Base-by-base conservation (phyloP, 2,797 vertebrate genomes). In the Mormyrops attenuatus region DNA sequence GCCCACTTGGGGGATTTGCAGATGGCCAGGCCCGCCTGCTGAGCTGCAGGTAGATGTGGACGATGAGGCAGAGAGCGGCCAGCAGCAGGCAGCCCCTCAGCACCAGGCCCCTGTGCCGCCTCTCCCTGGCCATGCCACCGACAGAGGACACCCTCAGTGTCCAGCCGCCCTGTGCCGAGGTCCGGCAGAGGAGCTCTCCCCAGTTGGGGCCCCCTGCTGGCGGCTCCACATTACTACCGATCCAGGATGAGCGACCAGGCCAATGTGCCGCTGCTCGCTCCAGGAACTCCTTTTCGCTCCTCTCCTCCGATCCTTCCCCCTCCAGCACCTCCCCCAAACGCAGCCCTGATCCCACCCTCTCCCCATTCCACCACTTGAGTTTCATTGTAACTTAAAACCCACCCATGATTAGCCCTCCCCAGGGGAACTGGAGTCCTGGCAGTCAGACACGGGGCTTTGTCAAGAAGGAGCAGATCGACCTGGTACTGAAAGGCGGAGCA, bases 1-100 rank as follows among this genome's bases (percentile, higher is more conserved):
- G 4, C 41, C n/a, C 17, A 15, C 34, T 2, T 11, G 13, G 53
- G 41, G 49, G 26, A 44, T 26, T n/a, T 9, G n/a, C n/a, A 17
- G 53, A 3, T 0, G 55, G 15, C 55, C 13, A 26, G 5, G 41
- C 38, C 69, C n/a, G 0, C 52, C 89, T 90, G 5, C 85, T n/a
- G n/a, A 90, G 88, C 69, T 95, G 95, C 89, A 96, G 91, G 92
- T 95, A 96, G 82, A 97, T 92, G 89, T 97, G 96, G 85, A 96
- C 91, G 90, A 96, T 96, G 69, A 98, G 92, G 49, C 96, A 93
- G 91, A 97, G 93, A 13, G 94, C 94, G 0, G 94, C 94, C 89
- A 97, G 94, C n/a, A 97, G 93, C 88, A 96, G 53, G 87, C 94
- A 95, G 90, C 95, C 91, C 90, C 95, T 95, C 89, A 96, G 93